Percentiles rank a stretch among this genome's conserved stretches.
These are phyloP conservation scores for Phyllostomus discolor DNA, from an alignment of 2,113 vertebrate species.

Conservation along the genomic window DNA sequence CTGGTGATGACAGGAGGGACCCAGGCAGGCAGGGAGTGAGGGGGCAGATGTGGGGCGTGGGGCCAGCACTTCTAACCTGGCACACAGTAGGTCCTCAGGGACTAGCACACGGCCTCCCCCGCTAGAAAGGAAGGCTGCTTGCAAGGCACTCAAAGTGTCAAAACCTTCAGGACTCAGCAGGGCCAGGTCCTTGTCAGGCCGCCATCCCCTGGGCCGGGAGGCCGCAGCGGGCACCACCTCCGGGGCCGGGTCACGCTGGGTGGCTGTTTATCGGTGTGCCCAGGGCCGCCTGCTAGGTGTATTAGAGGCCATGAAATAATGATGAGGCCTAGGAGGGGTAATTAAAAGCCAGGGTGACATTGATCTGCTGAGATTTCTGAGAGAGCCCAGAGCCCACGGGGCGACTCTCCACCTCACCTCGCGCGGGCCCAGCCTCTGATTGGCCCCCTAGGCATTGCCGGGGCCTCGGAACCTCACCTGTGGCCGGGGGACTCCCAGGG, in stretches of 20 bases:
- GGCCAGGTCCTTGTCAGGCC: neutral
- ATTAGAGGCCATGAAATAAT: slow-evolving; percentile 94
- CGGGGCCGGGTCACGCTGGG: slow-evolving; percentile 37
- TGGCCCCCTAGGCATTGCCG: slow-evolving; percentile 91
- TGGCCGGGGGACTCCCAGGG: slow-evolving; percentile 87
- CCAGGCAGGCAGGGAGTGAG: rapidly evolving
- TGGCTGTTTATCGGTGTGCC: slow-evolving; percentile 78
- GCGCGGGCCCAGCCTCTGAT: slow-evolving; percentile 87
- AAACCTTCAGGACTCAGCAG: neutral
- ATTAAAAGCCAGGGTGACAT: slow-evolving; percentile 91
- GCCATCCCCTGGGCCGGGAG: neutral
- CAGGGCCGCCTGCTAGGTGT: slow-evolving; percentile 85
- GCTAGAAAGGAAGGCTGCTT: neutral
- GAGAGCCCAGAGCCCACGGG: slow-evolving; percentile 83
- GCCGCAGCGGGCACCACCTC: neutral
- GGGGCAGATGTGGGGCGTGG: rapidly evolving
- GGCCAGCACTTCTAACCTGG: rapidly evolving
- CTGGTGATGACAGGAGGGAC: rapidly evolving
- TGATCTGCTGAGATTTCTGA: slow-evolving; percentile 93
- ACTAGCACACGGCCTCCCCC: rapidly evolving
- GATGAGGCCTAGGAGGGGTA: slow-evolving; percentile 89
- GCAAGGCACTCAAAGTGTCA: rapidly evolving
- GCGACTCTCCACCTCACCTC: slow-evolving; percentile 86
- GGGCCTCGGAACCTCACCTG: slow-evolving; percentile 90
- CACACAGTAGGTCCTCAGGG: neutral